Evolutionary conservation across 1,140 invertebrate species (phyloP).

Genomic region (Tetramorium alpestre): DNA sequence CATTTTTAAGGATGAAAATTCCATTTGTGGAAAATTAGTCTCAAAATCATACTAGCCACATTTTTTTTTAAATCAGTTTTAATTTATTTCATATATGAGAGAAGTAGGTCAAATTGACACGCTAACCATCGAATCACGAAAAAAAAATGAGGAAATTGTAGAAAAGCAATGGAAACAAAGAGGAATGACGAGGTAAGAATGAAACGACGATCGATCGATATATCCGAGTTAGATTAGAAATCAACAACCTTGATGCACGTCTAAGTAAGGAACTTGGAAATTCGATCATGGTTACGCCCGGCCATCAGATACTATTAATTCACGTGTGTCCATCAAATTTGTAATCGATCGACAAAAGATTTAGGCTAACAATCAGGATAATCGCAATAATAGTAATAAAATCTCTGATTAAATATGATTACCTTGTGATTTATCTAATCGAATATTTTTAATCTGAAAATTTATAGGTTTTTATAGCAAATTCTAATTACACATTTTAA

Average conservation of each 20-base stretch:
- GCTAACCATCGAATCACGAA: neutral
- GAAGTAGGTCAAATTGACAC: neutral
- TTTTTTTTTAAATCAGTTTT: neutral
- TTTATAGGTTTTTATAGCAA: neutral
- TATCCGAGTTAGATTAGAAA: slow-evolving; percentile 45
- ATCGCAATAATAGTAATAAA: neutral
- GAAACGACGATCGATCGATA: slow-evolving; percentile 39
- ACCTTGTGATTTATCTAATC: neutral
- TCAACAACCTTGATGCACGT: slow-evolving; percentile 47
- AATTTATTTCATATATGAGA: neutral
- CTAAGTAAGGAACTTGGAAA: slow-evolving; percentile 43
- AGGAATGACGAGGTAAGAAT: slow-evolving; percentile 18
- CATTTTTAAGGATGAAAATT: neutral
- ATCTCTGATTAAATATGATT: slow-evolving; percentile 2
- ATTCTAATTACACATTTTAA: neutral
- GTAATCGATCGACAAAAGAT: slow-evolving; percentile 37
- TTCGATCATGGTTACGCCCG: slow-evolving; percentile 35
- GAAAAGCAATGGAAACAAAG: neutral
- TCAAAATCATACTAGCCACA: neutral
- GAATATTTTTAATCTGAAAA: neutral
- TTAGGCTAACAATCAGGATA: slow-evolving; percentile 23
- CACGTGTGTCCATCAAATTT: slow-evolving; percentile 48
- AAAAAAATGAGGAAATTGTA: neutral
- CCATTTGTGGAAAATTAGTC: neutral
- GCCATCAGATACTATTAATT: slow-evolving; percentile 12